Evolutionary conservation across 1,140 invertebrate species (phyloP), one percentile per base, ranked within the genome.

Genomic region (Odontomachus brunneus): DNA sequence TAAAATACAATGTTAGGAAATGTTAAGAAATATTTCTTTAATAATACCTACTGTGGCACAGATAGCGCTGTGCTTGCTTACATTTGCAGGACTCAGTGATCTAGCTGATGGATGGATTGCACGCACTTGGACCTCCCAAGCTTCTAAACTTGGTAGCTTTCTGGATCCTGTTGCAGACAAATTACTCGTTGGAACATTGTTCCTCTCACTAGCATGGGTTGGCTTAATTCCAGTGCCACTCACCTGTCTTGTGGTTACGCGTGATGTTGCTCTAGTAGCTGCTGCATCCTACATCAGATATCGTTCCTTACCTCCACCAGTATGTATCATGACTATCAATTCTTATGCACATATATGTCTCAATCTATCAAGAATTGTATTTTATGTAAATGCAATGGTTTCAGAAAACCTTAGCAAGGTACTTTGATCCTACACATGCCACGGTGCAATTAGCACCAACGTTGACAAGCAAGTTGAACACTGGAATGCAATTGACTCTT

Each of bases 101-200:
- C 85, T 95, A 94, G 80, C 94, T 59, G 99, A 99, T 96, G 99
- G 99, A 29, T 99, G 97, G 96, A 99, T 99, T 91, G 99, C 99
- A 14, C 96, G 99, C 69, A 97, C 96, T 69, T 99, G 98, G 96
- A 95, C 96, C 67, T 97, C 97, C 66, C 99, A 99, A 93, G 96
- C 97, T 17, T 98, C 98, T 33, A 97, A 97, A 91, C 95, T 99
- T 85, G 99, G 99, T 9, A 98, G 98, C 84, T 98, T 99, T 92
- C 91, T 99, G n/a, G 99, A 99, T 94, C 99, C 99, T 14, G 96
- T 99, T 93, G 99, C 99, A n/a, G 99, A 99, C 93, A 99, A 99
- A 95, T 95, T 99, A 19, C 95, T 99, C 5, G 96, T 99, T 83
- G 97, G 96, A 14, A 97, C 97, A 15, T 93, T 99, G 49, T 98